Base-by-base conservation (phyloP, 53 echinoderm and acorn worm species). In the Pentamera pediparva region DNA sequence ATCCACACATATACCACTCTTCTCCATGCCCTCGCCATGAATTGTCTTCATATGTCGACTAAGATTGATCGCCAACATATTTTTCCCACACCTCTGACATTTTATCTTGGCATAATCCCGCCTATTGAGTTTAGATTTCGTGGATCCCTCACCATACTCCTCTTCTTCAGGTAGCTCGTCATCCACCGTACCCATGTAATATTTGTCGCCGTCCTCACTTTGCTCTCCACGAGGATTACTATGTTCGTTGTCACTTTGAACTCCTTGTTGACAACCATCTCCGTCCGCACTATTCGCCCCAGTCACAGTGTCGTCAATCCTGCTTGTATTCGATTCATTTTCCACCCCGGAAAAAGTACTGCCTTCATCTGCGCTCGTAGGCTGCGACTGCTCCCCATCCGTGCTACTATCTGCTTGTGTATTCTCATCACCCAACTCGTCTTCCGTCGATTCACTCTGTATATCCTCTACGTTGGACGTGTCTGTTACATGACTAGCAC, bases 1-100 rank as follows among this genome's bases (percentile, higher is more conserved):
- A 47, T 70, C 51, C 11, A 70, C 70, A 70, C 70, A 70, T 47
- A 70, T 30, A 3, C 51, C 70, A 47, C 15, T 48, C 5, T 13
- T 28, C 1, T 49, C 12, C 0, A 49, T 48, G n/a, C 6, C 4
- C 17, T 26, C 11, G 30, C 6, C 5, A 48, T 70, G 70, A 9
- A 30, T 50, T 6, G 22, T 26, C 50, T 70, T 47, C 51, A 70
- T 27, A 13, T 70, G 70, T 17, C 70, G 28, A 33, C 21, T 22
- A 12, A 70, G 19, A 70, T 70, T 70, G 3, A 0, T 28, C 50
- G 47, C 50, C 18, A 70, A 15, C 51, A 70, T 30, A 11, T 5
- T 1, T 29, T 29, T 69, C 10, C 50, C 70, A 69, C 70, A 69
- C 49, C 49, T 50, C 12, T 28, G 20, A 48, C 70, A 69, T 19